Percentiles rank a stretch among this genome's conserved stretches.
These are phyloP conservation scores for Andrena fulva DNA, from an alignment of 2,888 invertebrate species.

Conservation along the genomic window DNA sequence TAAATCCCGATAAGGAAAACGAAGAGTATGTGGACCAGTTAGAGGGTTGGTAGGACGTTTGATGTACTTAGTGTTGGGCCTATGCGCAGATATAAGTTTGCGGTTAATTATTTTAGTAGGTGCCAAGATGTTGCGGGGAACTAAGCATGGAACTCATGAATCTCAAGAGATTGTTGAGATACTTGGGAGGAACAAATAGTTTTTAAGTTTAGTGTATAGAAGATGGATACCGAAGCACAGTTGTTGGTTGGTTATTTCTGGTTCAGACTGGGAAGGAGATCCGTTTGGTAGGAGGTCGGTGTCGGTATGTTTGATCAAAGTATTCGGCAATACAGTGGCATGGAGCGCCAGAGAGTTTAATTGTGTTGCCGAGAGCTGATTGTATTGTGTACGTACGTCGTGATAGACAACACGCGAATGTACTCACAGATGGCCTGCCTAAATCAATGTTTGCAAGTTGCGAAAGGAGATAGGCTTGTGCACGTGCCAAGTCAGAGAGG, in stretches of 20 bases:
- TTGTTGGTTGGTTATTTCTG: conserved; percentile 9
- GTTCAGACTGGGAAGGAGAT: conserved; percentile 30
- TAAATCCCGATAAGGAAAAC: background rate
- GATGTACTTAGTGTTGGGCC: conserved; percentile 30
- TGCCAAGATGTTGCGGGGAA: conserved; percentile 19
- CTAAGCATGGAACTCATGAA: background rate
- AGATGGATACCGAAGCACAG: background rate
- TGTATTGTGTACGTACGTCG: conserved; percentile 3
- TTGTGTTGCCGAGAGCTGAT: conserved; percentile 8
- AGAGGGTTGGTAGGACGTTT: conserved; percentile 33
- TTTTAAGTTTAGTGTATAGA: background rate
- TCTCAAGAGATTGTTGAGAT: background rate
- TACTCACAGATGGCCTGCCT: conserved; percentile 2
- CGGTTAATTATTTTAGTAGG: conserved; percentile 25
- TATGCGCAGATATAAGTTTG: conserved; percentile 30
- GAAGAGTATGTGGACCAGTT: background rate
- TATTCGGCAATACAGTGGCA: conserved; percentile 1
- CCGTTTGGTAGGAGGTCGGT: conserved; percentile 4
- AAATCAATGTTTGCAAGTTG: background rate
- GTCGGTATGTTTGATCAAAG: conserved; percentile 6
- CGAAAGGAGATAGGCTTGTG: background rate
- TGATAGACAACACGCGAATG: background rate
- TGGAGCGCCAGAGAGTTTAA: conserved; percentile 17
- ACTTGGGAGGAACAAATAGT: conserved; percentile 12
- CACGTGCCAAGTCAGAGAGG: no score